Conservation (phyloP, 2,113 vertebrate species). For the Suncus etruscus region DNA sequence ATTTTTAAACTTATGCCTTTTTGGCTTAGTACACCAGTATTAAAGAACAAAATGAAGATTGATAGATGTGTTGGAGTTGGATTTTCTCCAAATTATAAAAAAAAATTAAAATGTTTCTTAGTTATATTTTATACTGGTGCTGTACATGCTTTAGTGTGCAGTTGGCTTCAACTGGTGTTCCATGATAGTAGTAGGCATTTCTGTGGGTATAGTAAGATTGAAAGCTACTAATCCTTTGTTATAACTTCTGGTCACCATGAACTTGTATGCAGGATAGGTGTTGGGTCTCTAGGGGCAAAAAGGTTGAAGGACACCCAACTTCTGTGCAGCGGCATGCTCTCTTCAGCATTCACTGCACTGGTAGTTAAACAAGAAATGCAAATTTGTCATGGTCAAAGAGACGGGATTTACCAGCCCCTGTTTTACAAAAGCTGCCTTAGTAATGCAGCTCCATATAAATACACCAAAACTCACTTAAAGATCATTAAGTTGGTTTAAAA, state of each 20-base stretch:
- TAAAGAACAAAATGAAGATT: not conserved
- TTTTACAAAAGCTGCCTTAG: slow-evolving; percentile 34
- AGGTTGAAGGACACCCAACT: too few species aligned
- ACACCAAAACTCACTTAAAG: slow-evolving; percentile 64
- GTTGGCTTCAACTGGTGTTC: too few species aligned
- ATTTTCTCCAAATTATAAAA: too few species aligned
- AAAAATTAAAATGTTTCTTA: too few species aligned
- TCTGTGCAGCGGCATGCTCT: not conserved
- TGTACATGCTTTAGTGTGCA: not conserved
- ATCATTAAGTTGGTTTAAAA: slow-evolving; percentile 64
- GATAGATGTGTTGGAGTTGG: not conserved
- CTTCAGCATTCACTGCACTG: not conserved
- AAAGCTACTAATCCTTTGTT: too few species aligned
- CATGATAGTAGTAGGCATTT: too few species aligned
- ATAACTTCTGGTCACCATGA: too few species aligned
- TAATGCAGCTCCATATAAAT: slow-evolving; percentile 48
- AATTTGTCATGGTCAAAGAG: not conserved
- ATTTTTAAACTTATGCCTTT: not conserved
- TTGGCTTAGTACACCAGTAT: not conserved
- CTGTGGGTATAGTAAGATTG: too few species aligned
- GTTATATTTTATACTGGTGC: too few species aligned
- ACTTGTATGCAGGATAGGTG: too few species aligned
- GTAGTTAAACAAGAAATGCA: slow-evolving; percentile 17
- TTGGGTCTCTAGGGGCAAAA: too few species aligned
- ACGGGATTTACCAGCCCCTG: not conserved